These are phyloP conservation scores for Pogonophryne albipinna DNA, from an alignment of 2,797 vertebrate genomes.

Conservation along the genomic window DNA sequence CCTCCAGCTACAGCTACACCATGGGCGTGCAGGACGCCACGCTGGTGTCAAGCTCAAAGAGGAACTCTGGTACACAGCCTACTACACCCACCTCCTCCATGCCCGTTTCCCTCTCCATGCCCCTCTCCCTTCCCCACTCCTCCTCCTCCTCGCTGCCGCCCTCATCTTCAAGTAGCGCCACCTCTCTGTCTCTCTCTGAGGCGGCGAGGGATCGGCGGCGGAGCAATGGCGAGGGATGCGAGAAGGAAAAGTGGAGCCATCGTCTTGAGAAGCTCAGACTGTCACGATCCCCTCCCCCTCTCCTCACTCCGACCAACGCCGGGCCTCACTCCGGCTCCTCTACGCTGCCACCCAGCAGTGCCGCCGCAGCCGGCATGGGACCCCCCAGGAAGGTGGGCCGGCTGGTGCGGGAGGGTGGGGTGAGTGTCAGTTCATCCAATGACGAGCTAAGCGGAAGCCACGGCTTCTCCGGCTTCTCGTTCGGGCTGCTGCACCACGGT, in stretches of 20 bases:
- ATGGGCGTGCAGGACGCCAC: conserved; percentile 81
- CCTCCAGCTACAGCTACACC: conserved; percentile 87
- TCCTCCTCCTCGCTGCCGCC: conserved; percentile 86
- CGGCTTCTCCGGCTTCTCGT: conserved; percentile 82
- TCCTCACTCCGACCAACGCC: conserved; percentile 47
- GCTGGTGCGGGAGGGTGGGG: conserved; percentile 85
- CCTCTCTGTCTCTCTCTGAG: conserved; percentile 83
- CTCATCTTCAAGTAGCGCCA: conserved; percentile 86
- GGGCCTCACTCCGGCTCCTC: conserved; percentile 62
- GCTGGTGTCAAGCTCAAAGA: conserved; percentile 70
- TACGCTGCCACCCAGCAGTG: conserved; percentile 73
- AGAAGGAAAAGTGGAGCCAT: conserved; percentile 92
- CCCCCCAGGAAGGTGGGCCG: conserved; percentile 85
- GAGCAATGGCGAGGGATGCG: conserved; percentile 85
- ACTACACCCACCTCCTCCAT: conserved; percentile 80
- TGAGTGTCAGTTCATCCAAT: conserved; percentile 82
- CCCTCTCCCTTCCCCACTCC: conserved; percentile 85
- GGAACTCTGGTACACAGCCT: conserved; percentile 77
- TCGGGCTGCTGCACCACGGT: conserved; percentile 81
- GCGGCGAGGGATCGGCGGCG: conserved; percentile 81
- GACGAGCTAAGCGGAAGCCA: conserved; percentile 81
- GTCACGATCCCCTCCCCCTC: conserved; percentile 85
- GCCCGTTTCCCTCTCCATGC: conserved; percentile 84
- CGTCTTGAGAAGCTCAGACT: conserved; percentile 91
- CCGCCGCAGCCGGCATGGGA: conserved; percentile 31